Evolutionary conservation across 2,797 vertebrate species (phyloP).

Genomic region (Epinephelus coioides): DNA sequence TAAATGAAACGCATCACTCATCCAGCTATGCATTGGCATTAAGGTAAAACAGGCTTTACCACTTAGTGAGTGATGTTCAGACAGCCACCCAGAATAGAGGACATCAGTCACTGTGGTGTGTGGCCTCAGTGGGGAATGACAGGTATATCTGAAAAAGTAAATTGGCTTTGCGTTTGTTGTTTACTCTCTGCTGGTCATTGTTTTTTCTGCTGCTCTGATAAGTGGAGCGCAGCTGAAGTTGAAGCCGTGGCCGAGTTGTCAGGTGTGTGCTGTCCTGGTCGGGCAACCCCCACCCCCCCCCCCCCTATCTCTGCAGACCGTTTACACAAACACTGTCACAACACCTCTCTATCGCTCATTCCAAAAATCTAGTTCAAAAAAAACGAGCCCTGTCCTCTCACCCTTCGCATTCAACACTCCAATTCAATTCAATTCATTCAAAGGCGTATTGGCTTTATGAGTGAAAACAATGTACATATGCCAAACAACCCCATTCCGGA

Average conservation of each 20-base stretch:
- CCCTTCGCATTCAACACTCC: too few relatives aligned
- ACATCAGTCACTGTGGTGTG: conserved; percentile 63
- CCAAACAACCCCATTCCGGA: too few relatives aligned
- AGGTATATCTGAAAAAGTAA: conserved; percentile 61
- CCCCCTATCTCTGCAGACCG: too few relatives aligned
- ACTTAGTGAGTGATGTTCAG: conserved; percentile 64
- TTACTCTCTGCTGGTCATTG: conserved; percentile 57
- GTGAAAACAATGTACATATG: too few relatives aligned
- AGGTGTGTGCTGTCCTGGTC: conserved; percentile 5
- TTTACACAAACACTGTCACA: too few relatives aligned
- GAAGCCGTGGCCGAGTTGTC: conserved; percentile 40
- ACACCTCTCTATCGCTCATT: too few relatives aligned
- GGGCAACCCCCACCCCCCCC: too few relatives aligned
- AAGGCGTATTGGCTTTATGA: too few relatives aligned
- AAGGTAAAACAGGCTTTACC: conserved; percentile 47
- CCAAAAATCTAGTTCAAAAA: too few relatives aligned
- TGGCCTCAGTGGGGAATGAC: conserved; percentile 34
- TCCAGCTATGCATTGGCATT: conserved; percentile 6
- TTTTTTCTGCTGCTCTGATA: conserved; percentile 58
- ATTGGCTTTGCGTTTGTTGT: conserved; percentile 58
- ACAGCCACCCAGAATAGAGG: conserved; percentile 43
- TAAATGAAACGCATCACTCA: conserved; percentile 68
- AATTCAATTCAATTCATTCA: too few relatives aligned
- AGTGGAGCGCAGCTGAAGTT: conserved; percentile 52
- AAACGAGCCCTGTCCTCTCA: too few relatives aligned